These are phyloP conservation scores for Girardinichthys multiradiatus DNA, from an alignment of 2,113 vertebrate genomes.

Conservation along the genomic window DNA sequence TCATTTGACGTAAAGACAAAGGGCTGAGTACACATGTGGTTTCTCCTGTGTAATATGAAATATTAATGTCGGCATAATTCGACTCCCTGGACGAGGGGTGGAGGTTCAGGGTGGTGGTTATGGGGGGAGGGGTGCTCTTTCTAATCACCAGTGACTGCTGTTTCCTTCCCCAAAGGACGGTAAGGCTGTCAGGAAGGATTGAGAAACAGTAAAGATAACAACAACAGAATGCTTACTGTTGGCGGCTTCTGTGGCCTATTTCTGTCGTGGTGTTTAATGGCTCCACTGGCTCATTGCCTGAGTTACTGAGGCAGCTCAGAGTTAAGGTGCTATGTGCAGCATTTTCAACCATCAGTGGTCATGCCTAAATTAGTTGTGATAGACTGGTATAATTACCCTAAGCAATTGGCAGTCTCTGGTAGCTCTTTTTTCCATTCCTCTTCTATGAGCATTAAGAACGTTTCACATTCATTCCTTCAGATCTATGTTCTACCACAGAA, in stretches of 20 bases:
- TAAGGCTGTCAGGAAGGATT: constrained; percentile 79
- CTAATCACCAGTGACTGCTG: constrained; percentile 76
- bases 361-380: constrained; percentile 59
- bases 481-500: neutral
- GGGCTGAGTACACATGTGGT: constrained; percentile 76
- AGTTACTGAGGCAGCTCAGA: constrained; percentile 57
- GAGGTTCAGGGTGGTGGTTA: constrained; percentile 24
- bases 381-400: constrained; percentile 55
- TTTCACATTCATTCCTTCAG: neutral
- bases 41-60: constrained; percentile 79
- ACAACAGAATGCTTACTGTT: constrained; percentile 73
- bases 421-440: neutral
- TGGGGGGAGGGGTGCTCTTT: constrained; percentile 51
- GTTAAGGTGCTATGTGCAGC: constrained; percentile 56
- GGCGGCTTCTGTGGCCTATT: constrained; percentile 68
- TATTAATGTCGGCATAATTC: constrained; percentile 83
- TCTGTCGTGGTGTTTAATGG: constrained; percentile 73
- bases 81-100: constrained; percentile 63
- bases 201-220: constrained; percentile 69
- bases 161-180: constrained; percentile 76
- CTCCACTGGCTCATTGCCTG: constrained; percentile 56
- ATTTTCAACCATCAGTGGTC: constrained; percentile 57
- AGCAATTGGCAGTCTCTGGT: constrained; percentile 36
- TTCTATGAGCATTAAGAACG: neutral
- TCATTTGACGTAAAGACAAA: constrained; percentile 80